phyloP scores from a whole-genome alignment of 2,113 vertebrate species.

The Hydrochoerus hydrochaeris region DNA sequence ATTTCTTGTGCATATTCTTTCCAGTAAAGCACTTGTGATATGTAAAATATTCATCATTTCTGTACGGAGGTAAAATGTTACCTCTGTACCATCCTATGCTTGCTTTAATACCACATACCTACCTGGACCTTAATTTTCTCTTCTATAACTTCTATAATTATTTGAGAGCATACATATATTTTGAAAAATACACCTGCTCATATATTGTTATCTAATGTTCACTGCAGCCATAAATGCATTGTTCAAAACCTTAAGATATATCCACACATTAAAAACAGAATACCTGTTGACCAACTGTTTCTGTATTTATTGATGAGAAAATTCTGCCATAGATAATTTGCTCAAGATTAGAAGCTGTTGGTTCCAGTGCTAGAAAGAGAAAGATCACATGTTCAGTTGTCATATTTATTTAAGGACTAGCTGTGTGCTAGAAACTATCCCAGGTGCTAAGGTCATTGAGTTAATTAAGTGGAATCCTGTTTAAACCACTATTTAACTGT shows the following conservation, averaged over 20 bases:
- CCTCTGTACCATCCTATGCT: background rate
- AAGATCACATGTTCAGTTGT: background rate
- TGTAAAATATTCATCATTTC: background rate
- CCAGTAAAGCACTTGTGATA: background rate
- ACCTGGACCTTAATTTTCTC: background rate
- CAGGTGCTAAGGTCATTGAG: background rate
- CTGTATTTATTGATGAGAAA: background rate
- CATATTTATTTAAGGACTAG: background rate
- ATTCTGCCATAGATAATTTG: background rate
- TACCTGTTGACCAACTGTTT: background rate
- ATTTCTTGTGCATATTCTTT: background rate
- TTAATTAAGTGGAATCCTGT: background rate
- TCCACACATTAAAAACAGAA: background rate
- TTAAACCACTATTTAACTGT: background rate
- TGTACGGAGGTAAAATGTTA: background rate
- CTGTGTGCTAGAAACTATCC: background rate
- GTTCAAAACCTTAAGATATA: background rate
- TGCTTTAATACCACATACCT: background rate
- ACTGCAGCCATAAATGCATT: background rate
- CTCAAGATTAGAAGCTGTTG: background rate
- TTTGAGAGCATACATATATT: background rate
- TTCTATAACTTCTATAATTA: background rate
- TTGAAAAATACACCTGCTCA: background rate
- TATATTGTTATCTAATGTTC: background rate
- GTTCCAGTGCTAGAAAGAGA: background rate